phyloP scores from a whole-genome alignment of 2,888 invertebrate genomes.

The Caenorhabditis parvicauda region DNA sequence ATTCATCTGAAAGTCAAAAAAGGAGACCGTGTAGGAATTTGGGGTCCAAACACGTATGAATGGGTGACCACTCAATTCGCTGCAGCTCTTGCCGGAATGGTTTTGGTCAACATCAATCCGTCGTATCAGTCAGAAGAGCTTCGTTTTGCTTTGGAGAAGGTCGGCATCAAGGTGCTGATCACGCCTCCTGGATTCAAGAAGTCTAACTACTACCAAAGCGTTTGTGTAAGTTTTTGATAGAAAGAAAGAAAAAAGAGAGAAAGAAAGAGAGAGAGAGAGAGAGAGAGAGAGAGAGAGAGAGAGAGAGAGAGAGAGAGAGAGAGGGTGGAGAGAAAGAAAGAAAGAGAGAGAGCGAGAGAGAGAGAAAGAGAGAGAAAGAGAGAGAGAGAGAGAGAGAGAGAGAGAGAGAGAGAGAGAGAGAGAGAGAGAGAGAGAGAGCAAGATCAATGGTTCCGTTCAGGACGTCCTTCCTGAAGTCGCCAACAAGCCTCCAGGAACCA shows the following conservation, averaged over 20 bases:
- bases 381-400: too few species aligned
- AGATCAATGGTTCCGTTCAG: constrained; percentile 21
- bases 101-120: constrained; percentile 77
- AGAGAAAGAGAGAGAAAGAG: too few species aligned
- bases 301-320: too few species aligned
- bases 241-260: too few species aligned
- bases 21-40: constrained; percentile 78
- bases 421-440: too few species aligned
- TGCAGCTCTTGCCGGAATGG: constrained; percentile 74
- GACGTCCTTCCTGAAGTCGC: constrained; percentile 56
- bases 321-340: too few species aligned
- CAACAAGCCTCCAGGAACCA: constrained; percentile 41
- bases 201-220: constrained; percentile 71
- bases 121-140: constrained; percentile 74
- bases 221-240: constrained; percentile 24
- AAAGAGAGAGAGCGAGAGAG: too few species aligned
- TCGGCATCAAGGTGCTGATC: constrained; percentile 70
- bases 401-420: too few species aligned
- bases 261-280: too few species aligned
- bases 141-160: constrained; percentile 75
- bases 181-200: constrained; percentile 71
- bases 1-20: constrained; percentile 72
- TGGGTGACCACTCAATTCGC: constrained; percentile 77
- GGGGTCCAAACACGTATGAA: constrained; percentile 76
- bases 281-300: neutral